Evolutionary conservation across 1,140 invertebrate genomes (phyloP).

Genomic region (Hylaeus volcanicus): DNA sequence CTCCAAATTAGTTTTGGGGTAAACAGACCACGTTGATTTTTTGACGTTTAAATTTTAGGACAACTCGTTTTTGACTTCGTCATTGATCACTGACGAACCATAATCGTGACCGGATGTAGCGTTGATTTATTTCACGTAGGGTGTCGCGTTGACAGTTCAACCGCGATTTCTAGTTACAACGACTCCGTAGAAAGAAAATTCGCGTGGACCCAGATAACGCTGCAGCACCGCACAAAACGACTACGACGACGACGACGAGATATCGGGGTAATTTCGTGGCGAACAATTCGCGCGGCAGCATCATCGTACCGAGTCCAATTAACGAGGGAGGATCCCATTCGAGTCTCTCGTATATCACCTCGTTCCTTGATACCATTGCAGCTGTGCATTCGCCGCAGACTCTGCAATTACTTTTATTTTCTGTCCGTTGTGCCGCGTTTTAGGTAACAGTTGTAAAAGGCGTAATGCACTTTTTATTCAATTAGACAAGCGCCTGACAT

Average conservation of each 20-base stretch:
- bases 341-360: constrained; percentile 48
- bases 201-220: constrained; percentile 29
- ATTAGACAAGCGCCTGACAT: neutral
- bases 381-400: neutral
- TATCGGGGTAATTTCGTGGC: constrained; percentile 67
- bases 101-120: neutral
- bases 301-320: constrained; percentile 65
- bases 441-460: neutral
- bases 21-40: neutral
- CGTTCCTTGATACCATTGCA: constrained; percentile 15
- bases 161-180: neutral
- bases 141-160: constrained; percentile 8
- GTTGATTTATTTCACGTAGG: constrained; percentile 2
- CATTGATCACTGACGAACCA: too few species aligned
- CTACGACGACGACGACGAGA: constrained; percentile 36
- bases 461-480: neutral
- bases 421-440: neutral
- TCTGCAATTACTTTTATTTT: neutral
- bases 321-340: constrained; percentile 52
- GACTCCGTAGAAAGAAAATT: constrained; percentile 45
- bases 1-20: neutral
- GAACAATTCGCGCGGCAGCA: constrained; percentile 62
- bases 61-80: too few species aligned
- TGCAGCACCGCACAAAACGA: constrained; percentile 28
- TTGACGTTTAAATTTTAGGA: neutral